These are phyloP conservation scores for Anoplophora glabripennis DNA, from an alignment of 1,140 invertebrate genomes.

Conservation along the genomic window DNA sequence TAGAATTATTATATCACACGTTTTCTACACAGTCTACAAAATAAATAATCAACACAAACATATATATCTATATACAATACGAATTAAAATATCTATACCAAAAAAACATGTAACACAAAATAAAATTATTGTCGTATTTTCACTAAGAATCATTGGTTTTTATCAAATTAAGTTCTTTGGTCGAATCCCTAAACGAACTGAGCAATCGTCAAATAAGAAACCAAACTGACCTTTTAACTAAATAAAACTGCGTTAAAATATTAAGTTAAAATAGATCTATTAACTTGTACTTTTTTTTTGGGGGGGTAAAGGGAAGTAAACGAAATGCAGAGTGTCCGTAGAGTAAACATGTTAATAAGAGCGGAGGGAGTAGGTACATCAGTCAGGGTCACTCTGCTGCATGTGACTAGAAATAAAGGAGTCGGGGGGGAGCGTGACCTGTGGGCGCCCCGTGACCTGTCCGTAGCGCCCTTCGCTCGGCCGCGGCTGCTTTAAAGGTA, in stretches of 20 bases:
- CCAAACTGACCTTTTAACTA: background rate
- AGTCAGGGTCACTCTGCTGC: conserved; percentile 43
- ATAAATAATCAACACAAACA: conserved; percentile 10
- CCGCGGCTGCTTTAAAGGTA: conserved; percentile 32
- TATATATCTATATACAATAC: conserved; percentile 6
- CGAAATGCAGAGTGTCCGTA: conserved; percentile 34
- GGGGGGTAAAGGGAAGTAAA: conserved; percentile 9
- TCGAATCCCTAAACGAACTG: too few species aligned
- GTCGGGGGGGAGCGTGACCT: conserved; percentile 34
- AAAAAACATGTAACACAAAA: too few species aligned
- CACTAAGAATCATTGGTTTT: too few species aligned
- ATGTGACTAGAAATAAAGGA: conserved; percentile 41
- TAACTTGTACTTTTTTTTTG: conserved; percentile 20
- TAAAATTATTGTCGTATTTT: too few species aligned
- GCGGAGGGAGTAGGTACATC: conserved; percentile 42
- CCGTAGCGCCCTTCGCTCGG: conserved; percentile 25
- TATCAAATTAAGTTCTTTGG: too few species aligned
- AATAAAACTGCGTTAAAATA: conserved; percentile 6
- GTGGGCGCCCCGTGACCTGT: conserved; percentile 32
- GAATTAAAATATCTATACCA: too few species aligned
- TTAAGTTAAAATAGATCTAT: conserved; percentile 20
- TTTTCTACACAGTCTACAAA: conserved; percentile 23
- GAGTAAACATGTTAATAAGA: conserved; percentile 31
- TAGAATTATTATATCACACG: conserved; percentile 23
- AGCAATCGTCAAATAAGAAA: too few species aligned